Conservation (phyloP, 2,888 invertebrate species). For the Cheilosia urbana region DNA sequence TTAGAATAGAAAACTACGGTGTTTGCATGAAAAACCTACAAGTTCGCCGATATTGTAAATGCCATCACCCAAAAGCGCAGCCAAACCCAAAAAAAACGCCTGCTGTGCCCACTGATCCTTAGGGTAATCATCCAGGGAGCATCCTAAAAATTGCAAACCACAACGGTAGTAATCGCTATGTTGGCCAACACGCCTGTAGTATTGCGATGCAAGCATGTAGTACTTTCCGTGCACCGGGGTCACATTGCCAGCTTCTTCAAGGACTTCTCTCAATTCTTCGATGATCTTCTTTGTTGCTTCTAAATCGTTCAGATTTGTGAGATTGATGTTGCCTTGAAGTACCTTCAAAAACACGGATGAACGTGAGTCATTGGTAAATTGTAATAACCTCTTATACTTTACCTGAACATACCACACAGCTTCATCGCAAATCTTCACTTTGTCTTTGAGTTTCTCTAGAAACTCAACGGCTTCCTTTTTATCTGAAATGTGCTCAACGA, state of each 20-base stretch:
- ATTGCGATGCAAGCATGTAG: conserved; percentile 95
- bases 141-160: conserved; percentile 93
- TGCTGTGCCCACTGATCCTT: conserved; percentile 89
- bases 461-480: conserved; percentile 94
- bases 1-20: neutral
- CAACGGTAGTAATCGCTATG: conserved; percentile 98
- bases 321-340: conserved; percentile 91
- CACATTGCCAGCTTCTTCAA: conserved; percentile 96
- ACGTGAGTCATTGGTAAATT: conserved; percentile 9
- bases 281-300: conserved; percentile 93
- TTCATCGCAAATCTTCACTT: conserved; percentile 94
- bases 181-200: conserved; percentile 92
- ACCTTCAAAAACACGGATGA: conserved; percentile 85
- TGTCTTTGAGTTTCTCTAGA: conserved; percentile 93
- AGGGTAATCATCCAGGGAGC: conserved; percentile 88
- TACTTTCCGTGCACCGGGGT: conserved; percentile 97
- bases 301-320: conserved; percentile 91
- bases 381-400: neutral
- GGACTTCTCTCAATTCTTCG: conserved; percentile 92
- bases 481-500: conserved; percentile 91
- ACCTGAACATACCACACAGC: conserved; percentile 88
- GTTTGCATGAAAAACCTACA: conserved; percentile 83
- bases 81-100: conserved; percentile 96
- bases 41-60: conserved; percentile 99
- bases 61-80: conserved; percentile 96